These are phyloP conservation scores for Phataginus tricuspis DNA, from an alignment of 2,797 vertebrate genomes.

Conservation along the genomic window DNA sequence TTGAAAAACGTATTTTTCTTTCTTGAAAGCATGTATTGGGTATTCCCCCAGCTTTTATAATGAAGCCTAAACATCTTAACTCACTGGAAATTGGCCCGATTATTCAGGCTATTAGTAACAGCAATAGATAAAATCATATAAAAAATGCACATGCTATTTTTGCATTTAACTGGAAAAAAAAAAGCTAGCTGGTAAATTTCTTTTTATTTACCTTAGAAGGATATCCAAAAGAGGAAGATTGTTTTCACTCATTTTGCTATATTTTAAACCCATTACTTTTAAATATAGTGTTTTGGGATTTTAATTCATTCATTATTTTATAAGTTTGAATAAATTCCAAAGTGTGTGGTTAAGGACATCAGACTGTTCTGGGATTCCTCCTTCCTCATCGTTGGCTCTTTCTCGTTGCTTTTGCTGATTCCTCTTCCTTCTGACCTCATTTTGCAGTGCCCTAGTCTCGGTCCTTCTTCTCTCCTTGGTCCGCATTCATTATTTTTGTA, in stretches of 20 bases:
- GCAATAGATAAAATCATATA: background rate
- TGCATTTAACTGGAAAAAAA: background rate
- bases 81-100: background rate
- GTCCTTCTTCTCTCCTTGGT: background rate
- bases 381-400: background rate
- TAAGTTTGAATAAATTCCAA: background rate
- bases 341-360: background rate
- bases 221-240: background rate
- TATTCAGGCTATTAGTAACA: background rate
- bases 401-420: background rate
- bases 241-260: background rate
- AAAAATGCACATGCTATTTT: background rate
- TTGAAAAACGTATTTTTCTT: slow-evolving; percentile 31
- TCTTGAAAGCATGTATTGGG: background rate
- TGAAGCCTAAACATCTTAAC: slow-evolving; percentile 30
- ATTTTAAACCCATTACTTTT: slow-evolving; percentile 11
- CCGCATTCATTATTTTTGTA: background rate
- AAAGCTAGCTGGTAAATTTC: background rate
- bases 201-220: slow-evolving; percentile 24
- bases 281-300: background rate
- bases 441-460: background rate
- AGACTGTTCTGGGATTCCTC: background rate
- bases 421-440: background rate
- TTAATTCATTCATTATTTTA: background rate
- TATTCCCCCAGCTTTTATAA: background rate